These are phyloP conservation scores for Gasteruption jaculator DNA, from an alignment of 2,888 invertebrate genomes.

Conservation along the genomic window DNA sequence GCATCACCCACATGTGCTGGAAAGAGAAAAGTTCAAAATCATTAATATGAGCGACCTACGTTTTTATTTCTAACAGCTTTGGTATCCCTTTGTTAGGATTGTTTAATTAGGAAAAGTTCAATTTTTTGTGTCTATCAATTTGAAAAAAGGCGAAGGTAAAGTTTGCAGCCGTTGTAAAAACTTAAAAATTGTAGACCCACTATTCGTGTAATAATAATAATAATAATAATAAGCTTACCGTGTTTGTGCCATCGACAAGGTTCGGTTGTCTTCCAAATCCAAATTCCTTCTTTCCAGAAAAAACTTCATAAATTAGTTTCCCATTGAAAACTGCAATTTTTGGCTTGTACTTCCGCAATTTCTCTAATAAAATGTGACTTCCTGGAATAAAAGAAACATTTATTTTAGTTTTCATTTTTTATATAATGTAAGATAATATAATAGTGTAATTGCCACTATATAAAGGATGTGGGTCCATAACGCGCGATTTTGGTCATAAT, in stretches of 20 bases:
- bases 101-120: conserved; percentile 13
- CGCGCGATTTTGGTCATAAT: too few species aligned
- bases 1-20: conserved; percentile 99
- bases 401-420: too few species aligned
- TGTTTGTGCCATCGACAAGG: conserved; percentile 87
- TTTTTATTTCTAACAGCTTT: neutral
- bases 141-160: neutral
- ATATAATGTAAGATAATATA: too few species aligned
- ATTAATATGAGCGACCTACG: neutral
- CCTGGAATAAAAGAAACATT: too few species aligned
- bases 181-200: neutral
- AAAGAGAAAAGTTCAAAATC: conserved; percentile 36
- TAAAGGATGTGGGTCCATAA: too few species aligned
- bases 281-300: conserved; percentile 95
- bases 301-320: conserved; percentile 97
- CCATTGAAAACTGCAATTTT: conserved; percentile 98
- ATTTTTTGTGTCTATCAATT: neutral
- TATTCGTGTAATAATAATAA: too few species aligned
- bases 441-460: too few species aligned
- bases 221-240: conserved; percentile 62
- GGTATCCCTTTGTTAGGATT: too few species aligned
- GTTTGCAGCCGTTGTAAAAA: neutral
- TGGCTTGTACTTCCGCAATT: conserved; percentile 86
- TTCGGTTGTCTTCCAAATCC: conserved; percentile 95
- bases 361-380: conserved; percentile 81